These are phyloP conservation scores for Liposcelis brunnea DNA, from an alignment of 2,888 invertebrate species.

Conservation along the genomic window DNA sequence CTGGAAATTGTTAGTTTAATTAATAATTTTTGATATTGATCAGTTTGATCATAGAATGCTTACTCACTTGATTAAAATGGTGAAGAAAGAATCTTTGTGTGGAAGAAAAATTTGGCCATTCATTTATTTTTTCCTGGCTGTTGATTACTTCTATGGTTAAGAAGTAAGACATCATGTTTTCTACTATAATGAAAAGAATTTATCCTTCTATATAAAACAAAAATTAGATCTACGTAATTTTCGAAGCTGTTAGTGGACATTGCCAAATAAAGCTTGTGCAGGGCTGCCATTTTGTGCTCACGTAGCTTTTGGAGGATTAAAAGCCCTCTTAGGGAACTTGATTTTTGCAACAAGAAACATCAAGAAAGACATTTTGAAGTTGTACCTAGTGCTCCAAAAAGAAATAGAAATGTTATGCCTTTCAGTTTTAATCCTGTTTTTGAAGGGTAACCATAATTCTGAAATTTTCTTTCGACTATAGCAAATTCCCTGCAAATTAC, in stretches of 20 bases:
- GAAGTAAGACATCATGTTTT: too few relatives aligned
- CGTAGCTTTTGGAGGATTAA: too few relatives aligned
- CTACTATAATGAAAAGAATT: too few relatives aligned
- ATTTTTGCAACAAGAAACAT: too few relatives aligned
- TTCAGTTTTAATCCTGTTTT: conserved; percentile 21
- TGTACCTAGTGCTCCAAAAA: conserved; percentile 23
- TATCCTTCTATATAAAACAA: too few relatives aligned
- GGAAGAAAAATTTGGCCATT: neutral
- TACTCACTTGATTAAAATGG: too few relatives aligned
- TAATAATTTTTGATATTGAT: too few relatives aligned
- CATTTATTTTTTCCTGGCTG: neutral
- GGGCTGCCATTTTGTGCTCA: too few relatives aligned
- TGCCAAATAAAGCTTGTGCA: conserved; percentile 34
- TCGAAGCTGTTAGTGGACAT: conserved; percentile 28
- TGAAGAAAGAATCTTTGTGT: neutral
- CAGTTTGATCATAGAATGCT: too few relatives aligned
- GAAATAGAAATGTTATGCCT: conserved; percentile 20
- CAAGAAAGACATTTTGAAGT: too few relatives aligned
- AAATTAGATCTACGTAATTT: conserved; percentile 19
- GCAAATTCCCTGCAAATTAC: conserved; percentile 25
- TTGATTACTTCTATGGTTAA: conserved; percentile 11
- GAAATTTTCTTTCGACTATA: conserved; percentile 22
- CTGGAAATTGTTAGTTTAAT: conserved; percentile 11
- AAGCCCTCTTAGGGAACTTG: too few relatives aligned
- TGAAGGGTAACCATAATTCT: conserved; percentile 21